Evolutionary conservation across 1,140 invertebrate genomes (phyloP).

Genomic region (Lepidurus couesii): DNA sequence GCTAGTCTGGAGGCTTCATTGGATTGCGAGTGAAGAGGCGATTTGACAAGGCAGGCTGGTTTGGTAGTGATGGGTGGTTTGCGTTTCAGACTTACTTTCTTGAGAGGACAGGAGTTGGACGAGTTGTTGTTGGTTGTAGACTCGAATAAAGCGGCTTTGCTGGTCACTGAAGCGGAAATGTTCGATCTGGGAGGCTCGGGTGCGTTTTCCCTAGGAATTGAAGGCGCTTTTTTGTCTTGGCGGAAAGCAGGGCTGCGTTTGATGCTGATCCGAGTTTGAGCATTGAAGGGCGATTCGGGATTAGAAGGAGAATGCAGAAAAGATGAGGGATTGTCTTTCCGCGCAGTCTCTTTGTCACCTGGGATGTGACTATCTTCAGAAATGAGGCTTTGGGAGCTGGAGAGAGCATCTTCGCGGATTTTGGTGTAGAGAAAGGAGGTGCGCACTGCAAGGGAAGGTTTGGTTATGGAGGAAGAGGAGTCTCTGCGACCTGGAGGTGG

Average conservation of each 20-base stretch:
- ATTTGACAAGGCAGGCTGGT: slow-evolving; percentile 1
- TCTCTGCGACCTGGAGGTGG: not conserved
- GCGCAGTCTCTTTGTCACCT: not conserved
- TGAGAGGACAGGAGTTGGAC: slow-evolving; percentile 3
- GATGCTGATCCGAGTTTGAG: slow-evolving; percentile 31
- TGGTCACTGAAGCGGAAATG: not conserved
- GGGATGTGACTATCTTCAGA: not conserved
- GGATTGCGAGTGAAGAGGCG: not conserved
- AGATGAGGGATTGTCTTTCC: not conserved
- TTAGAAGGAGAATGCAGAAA: not conserved
- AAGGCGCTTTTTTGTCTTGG: slow-evolving; percentile 1
- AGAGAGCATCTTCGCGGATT: not conserved
- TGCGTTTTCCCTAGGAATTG: not conserved
- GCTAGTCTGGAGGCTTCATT: not conserved
- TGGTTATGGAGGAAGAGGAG: not conserved
- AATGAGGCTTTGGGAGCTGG: not conserved
- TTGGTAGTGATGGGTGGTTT: slow-evolving; percentile 24
- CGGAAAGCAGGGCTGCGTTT: slow-evolving; percentile 33
- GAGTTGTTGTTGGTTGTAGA: not conserved
- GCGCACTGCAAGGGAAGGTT: not conserved
- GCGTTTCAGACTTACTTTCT: slow-evolving; percentile 30
- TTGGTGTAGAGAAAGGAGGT: not conserved
- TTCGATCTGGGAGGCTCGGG: not conserved
- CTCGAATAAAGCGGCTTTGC: not conserved
- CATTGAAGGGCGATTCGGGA: slow-evolving; percentile 16